Conservation (phyloP, 2,888 invertebrate genomes). For the Arctia plantaginis region DNA sequence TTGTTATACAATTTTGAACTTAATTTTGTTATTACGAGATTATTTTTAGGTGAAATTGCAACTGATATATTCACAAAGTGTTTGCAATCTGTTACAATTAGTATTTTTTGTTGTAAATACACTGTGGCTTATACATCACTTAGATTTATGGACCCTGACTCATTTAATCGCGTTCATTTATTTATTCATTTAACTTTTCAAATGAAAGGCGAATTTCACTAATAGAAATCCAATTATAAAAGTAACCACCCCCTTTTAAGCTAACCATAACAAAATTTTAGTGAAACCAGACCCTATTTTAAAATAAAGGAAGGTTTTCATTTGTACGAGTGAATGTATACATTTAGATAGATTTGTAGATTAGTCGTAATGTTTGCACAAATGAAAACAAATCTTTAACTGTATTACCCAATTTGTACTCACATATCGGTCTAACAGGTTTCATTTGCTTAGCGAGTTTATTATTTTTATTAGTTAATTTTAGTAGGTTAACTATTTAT, state of each 20-base stretch:
- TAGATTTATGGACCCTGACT: constrained; percentile 38
- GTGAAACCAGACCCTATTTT: constrained; percentile 33
- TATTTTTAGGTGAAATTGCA: constrained; percentile 41
- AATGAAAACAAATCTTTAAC: constrained; percentile 37
- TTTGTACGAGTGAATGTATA: constrained; percentile 40
- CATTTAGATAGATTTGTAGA: constrained; percentile 26
- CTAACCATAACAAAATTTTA: constrained; percentile 14
- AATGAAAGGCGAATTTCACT: constrained; percentile 36
- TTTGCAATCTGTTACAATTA: constrained; percentile 40
- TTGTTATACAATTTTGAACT: constrained; percentile 47
- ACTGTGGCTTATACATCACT: constrained; percentile 65
- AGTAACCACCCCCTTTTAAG: neutral
- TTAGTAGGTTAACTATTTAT: constrained; percentile 80
- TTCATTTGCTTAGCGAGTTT: constrained; percentile 59
- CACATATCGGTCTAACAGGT: constrained; percentile 53
- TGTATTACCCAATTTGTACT: constrained; percentile 44
- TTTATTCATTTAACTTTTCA: constrained; percentile 38
- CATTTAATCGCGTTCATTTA: constrained; percentile 45
- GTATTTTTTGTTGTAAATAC: constrained; percentile 50
- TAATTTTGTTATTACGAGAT: constrained; percentile 40
- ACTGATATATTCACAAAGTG: constrained; percentile 31
- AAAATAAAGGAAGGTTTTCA: constrained; percentile 36
- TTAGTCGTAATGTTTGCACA: constrained; percentile 39
- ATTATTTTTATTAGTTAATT: constrained; percentile 65
- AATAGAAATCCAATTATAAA: neutral